Conservation (phyloP, 2,113 vertebrate genomes). For the Syngnathus typhle region DNA sequence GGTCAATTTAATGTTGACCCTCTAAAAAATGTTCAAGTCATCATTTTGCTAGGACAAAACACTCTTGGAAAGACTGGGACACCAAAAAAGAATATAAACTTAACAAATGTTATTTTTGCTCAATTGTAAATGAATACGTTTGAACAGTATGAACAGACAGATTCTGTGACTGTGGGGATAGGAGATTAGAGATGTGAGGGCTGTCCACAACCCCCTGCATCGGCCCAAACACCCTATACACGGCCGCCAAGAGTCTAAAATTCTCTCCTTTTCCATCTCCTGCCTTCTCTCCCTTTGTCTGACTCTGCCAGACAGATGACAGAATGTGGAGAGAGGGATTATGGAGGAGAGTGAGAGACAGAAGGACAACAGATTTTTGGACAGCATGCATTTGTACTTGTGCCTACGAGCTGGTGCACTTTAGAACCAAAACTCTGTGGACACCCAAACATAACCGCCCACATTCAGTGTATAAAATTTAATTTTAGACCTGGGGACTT, state of each 20-base stretch:
- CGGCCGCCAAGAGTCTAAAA: slow-evolving; percentile 36
- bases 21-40: background rate
- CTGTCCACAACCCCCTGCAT: slow-evolving; percentile 44
- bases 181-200: slow-evolving; percentile 43
- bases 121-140: background rate
- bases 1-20: too few relatives aligned
- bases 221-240: slow-evolving; percentile 38
- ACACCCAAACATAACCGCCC: slow-evolving; percentile 9
- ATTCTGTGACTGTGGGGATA: slow-evolving; percentile 17
- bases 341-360: slow-evolving; percentile 32
- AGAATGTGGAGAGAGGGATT: slow-evolving; percentile 54
- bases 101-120: background rate
- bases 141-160: slow-evolving; percentile 3
- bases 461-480: background rate
- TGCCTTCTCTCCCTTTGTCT: slow-evolving; percentile 3
- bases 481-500: background rate
- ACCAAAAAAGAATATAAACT: background rate
- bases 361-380: slow-evolving; percentile 42
- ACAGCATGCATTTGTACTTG: slow-evolving; percentile 3
- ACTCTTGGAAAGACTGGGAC: background rate
- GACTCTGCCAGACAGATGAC: slow-evolving; percentile 43
- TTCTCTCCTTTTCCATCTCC: slow-evolving; percentile 7
- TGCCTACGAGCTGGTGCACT: slow-evolving; percentile 9
- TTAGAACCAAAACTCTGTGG: background rate
- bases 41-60: background rate